Evolutionary conservation across 2,888 invertebrate genomes (phyloP), one percentile per base, ranked within the genome.

Genomic region (Lasioglossum pauxillum): DNA sequence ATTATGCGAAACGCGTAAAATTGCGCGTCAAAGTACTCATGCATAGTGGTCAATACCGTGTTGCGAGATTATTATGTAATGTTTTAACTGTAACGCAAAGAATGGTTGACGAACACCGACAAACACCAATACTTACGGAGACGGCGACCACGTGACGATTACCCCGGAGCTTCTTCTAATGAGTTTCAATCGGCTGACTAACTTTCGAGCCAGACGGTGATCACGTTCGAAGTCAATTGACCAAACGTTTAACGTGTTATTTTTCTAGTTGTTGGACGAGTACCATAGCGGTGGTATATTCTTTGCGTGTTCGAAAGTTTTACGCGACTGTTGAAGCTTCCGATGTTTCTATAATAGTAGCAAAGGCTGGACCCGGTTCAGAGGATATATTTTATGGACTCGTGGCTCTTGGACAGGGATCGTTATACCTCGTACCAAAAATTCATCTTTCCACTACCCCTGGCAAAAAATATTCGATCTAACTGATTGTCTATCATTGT

Each of bases 31-130:
- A 86, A 90, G 82, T 90, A 88, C 84, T 90, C 86, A 80, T 35
- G 86, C 87, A 88, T 90, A 91, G 88, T 84, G 89, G 85, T 90
- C 87, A 80, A 85, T 89, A 91, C 77, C 85, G 79, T 88, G 88
- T 85, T 89, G 89, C 89, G 82, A 86, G 85, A 79, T 31, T 86
- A 88, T 83, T 81, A 84, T 84, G 80, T 87, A 90, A 86, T 80
- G 75, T 91, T 89, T 87, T 77, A 38, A 84, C 76, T 80, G 69
- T 86, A 85, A 80, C 75, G 69, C 78, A 75, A 81, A 41, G 49
- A 77, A 72, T 75, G 78, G 38, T 80, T 35, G 14, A 16, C 0
- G 5, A 31, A 64, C 31, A 64, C 27, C 64, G 31, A 31, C 64
- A 2, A 64, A 27, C 27, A 31, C 5, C 7, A 64, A 27, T 27